phyloP scores from a whole-genome alignment of 2,113 vertebrate species.

The Recurvirostra avosetta region DNA sequence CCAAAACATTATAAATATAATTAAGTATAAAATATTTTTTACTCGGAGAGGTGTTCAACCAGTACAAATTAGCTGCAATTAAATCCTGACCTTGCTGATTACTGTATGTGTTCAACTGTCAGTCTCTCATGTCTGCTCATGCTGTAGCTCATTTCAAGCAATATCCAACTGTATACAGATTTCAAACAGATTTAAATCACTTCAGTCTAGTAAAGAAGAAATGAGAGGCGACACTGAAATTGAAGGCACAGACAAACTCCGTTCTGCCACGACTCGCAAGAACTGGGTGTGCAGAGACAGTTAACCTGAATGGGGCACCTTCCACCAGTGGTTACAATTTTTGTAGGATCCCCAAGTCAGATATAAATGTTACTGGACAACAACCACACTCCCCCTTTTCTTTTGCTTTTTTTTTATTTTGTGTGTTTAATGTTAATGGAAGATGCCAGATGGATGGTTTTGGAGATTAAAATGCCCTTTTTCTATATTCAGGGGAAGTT shows the following conservation, averaged over 20 bases:
- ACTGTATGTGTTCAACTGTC: background rate
- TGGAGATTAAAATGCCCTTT: background rate
- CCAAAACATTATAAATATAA: constrained; percentile 35
- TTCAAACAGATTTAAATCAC: constrained; percentile 9
- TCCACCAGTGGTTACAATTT: background rate
- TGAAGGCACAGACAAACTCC: background rate
- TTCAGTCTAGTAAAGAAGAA: background rate
- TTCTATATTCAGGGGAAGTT: background rate
- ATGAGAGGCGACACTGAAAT: rapidly evolving
- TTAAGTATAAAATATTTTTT: constrained; percentile 9
- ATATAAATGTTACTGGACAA: background rate
- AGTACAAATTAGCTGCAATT: constrained; percentile 51
- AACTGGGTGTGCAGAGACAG: background rate
- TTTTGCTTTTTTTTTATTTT: too few relatives aligned
- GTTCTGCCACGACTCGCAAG: rapidly evolving
- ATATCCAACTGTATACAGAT: background rate
- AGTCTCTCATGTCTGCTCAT: background rate
- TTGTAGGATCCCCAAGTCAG: background rate
- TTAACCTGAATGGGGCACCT: background rate
- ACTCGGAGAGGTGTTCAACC: constrained; percentile 30
- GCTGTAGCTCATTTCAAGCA: background rate
- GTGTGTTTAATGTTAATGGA: background rate
- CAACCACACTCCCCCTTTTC: rapidly evolving
- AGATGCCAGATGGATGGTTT: background rate
- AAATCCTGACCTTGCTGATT: constrained; percentile 38